phyloP scores from a whole-genome alignment of 1,140 invertebrate species.

The Eulimnadia texana region DNA sequence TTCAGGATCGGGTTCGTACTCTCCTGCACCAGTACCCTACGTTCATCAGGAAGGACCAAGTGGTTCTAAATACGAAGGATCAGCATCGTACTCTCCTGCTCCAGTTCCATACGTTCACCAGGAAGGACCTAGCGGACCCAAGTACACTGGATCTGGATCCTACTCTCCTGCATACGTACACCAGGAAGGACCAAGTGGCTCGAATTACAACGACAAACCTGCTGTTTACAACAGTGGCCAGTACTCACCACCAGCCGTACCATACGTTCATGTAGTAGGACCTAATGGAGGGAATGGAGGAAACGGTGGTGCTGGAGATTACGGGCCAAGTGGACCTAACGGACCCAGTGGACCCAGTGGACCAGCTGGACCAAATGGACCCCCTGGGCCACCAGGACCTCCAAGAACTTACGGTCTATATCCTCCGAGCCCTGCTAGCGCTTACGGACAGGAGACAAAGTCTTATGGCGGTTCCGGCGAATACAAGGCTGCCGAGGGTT shows the following conservation, averaged over 20 bases:
- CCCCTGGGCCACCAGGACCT: slow-evolving; percentile 10
- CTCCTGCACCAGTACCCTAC: slow-evolving; percentile 7
- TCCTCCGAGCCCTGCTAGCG: slow-evolving; percentile 4
- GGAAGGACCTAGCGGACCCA: background rate
- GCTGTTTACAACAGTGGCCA: background rate
- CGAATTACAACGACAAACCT: background rate
- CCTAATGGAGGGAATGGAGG: background rate
- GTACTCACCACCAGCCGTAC: slow-evolving; percentile 3
- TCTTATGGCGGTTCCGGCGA: too few relatives aligned
- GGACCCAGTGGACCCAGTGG: slow-evolving; percentile 13
- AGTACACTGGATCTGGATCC: background rate
- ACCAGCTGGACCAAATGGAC: slow-evolving; percentile 10
- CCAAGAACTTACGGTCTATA: too few relatives aligned
- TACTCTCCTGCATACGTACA: slow-evolving; percentile 6
- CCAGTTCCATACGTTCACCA: background rate
- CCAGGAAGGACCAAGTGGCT: background rate
- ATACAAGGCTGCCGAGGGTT: too few relatives aligned
- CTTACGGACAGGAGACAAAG: too few relatives aligned
- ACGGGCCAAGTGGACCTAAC: slow-evolving; percentile 14
- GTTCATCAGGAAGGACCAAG: background rate
- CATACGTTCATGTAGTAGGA: slow-evolving; percentile 8
- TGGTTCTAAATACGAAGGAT: background rate
- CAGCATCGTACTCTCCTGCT: background rate
- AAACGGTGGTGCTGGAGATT: slow-evolving; percentile 12
- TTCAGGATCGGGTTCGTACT: background rate